These are phyloP conservation scores for Elaphurus davidianus DNA, from an alignment of 2,113 vertebrate species.

Conservation along the genomic window DNA sequence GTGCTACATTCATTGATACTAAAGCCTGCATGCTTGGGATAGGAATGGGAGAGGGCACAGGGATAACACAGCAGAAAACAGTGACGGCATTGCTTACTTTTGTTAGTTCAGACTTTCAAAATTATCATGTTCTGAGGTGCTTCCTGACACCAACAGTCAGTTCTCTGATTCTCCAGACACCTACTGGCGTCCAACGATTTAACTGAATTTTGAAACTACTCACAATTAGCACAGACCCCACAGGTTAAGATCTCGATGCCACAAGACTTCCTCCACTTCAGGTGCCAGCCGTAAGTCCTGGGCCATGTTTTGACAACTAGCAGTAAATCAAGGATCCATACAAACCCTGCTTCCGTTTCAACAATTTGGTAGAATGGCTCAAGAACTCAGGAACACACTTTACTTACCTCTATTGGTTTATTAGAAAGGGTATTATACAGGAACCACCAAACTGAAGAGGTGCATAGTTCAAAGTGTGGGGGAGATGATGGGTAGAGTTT, in stretches of 20 bases:
- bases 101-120: neutral
- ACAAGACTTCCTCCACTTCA: neutral
- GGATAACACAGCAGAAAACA: neutral
- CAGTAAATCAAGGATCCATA: neutral
- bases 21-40: neutral
- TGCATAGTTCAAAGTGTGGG: neutral
- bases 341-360: neutral
- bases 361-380: neutral
- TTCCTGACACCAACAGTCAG: neutral
- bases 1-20: neutral
- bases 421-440: neutral
- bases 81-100: neutral
- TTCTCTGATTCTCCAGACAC: neutral
- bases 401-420: neutral
- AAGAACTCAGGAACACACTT: neutral
- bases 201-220: neutral
- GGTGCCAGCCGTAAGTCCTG: neutral
- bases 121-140: neutral
- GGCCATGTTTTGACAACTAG: neutral
- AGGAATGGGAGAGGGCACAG: neutral
- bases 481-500: neutral
- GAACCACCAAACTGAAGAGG: neutral
- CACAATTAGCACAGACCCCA: neutral
- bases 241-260: neutral
- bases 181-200: neutral